phyloP scores from a whole-genome alignment of 1,140 invertebrate species.

The Drosophila seguyi region DNA sequence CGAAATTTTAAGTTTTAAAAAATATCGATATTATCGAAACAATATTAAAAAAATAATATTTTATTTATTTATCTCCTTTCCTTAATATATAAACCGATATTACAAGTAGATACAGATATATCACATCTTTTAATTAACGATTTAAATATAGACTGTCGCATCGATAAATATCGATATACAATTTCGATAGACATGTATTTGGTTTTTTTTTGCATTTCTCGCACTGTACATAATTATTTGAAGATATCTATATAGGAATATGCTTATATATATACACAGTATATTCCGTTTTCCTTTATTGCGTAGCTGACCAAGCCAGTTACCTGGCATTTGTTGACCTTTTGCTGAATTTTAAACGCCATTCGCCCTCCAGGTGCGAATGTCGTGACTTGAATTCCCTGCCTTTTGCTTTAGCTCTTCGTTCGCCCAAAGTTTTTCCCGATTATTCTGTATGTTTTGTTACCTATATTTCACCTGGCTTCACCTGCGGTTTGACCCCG shows the following conservation, averaged over 20 bases:
- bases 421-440: slow-evolving; percentile 22
- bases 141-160: not conserved
- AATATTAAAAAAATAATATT: not conserved
- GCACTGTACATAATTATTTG: slow-evolving; percentile 10
- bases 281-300: not conserved
- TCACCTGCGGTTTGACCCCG: slow-evolving; percentile 21
- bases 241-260: slow-evolving; percentile 21
- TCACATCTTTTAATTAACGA: not conserved
- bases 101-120: no score
- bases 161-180: not conserved
- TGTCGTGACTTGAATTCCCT: slow-evolving; percentile 70
- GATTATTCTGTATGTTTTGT: slow-evolving; percentile 11
- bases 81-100: not conserved
- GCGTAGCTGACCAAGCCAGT: slow-evolving; percentile 31
- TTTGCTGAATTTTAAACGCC: slow-evolving; percentile 69
- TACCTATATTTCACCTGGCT: slow-evolving; percentile 4
- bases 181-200: not conserved
- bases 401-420: slow-evolving; percentile 22
- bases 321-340: slow-evolving; percentile 37
- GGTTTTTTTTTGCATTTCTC: not conserved
- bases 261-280: slow-evolving; percentile 2
- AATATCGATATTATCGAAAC: not conserved
- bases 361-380: slow-evolving; percentile 62
- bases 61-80: not conserved
- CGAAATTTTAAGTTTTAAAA: no score